Base-by-base conservation (phyloP, 2,888 invertebrate genomes). In the Adela reaumurella region DNA sequence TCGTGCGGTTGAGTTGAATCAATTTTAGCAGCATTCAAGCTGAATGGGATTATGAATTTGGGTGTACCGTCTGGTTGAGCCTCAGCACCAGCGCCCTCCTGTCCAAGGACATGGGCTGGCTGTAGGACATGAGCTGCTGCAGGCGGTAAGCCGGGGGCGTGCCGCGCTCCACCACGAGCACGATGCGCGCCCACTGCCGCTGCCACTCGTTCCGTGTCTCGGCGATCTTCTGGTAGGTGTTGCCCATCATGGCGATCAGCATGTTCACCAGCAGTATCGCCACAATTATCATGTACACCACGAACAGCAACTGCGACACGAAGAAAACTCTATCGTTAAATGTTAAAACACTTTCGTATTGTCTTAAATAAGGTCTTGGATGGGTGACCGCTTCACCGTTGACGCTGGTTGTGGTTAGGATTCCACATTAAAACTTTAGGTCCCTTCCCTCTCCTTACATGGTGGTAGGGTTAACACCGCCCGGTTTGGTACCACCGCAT, bases 201-300 rank as follows among this genome's bases (percentile, higher is more conserved):
- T 97, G 96, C 97, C 97, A 98, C 70, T 98, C 97, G 67, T 97
- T 97, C 56, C 94, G 85, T 0, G 97, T 96, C 72, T 97, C 95
- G 1, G 95, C 95, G 58, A 98, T 97, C 76, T 96, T 94, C 68
- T 96, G 95, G 67, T 98, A 99, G 2, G 98, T 98, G 70, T 97
- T 97, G 0, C 97, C 98, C 98, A 98, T 98, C 97, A 98, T 98
- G 54, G 97, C 97, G 62, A 98, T 98, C 70, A 98, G 81, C 94
- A 98, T 95, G 82, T 98, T 98, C 47, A 98, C 94, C 50, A 98
- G 80, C 28, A 98, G 78, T 51, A 98, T 90, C 0, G 95, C 94
- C 17, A 97, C 98, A 65, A 97, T 91, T 50, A 91, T 92, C 95
- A 98, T 98, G 74, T 95, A 99, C 29, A 97, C 81, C n/a, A 97